phyloP scores from a whole-genome alignment of 2,113 vertebrate genomes.

The Chaetura pelagica region DNA sequence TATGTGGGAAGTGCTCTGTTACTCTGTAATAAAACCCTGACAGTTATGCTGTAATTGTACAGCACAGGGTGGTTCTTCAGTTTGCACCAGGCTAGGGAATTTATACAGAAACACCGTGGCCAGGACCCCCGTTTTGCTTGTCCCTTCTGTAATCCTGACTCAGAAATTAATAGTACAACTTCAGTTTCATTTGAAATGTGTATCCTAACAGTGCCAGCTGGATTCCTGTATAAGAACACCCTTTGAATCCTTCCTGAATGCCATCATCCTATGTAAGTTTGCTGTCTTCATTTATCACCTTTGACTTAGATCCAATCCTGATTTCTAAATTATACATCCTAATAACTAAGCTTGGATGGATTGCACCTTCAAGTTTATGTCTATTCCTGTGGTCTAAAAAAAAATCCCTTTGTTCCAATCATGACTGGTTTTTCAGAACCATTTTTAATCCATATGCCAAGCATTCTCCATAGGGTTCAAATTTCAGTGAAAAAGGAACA shows the following conservation, averaged over 20 bases:
- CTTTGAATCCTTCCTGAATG: conserved; percentile 15
- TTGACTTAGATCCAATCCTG: conserved; percentile 28
- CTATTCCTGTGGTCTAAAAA: conserved; percentile 44
- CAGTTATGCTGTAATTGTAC: background rate
- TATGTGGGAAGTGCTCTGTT: background rate
- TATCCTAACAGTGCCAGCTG: background rate
- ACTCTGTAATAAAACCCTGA: background rate
- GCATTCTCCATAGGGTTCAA: conserved; percentile 56
- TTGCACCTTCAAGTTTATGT: conserved; percentile 29
- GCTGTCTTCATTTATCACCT: conserved; percentile 37
- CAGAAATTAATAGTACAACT: background rate
- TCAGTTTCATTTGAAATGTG: background rate
- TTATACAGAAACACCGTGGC: background rate
- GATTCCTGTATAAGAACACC: background rate
- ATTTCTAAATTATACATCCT: conserved; percentile 51
- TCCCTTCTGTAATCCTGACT: background rate
- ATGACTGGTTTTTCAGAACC: conserved; percentile 45
- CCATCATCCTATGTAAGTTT: background rate
- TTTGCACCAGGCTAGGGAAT: background rate
- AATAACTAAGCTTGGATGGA: conserved; percentile 42
- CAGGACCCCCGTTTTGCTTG: background rate
- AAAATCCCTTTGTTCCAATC: conserved; percentile 42
- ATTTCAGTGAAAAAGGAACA: conserved; percentile 74
- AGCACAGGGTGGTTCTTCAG: background rate
- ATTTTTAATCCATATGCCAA: conserved; percentile 60